Conservation (phyloP, 2,113 vertebrate genomes). For the Calidris pygmaea region DNA sequence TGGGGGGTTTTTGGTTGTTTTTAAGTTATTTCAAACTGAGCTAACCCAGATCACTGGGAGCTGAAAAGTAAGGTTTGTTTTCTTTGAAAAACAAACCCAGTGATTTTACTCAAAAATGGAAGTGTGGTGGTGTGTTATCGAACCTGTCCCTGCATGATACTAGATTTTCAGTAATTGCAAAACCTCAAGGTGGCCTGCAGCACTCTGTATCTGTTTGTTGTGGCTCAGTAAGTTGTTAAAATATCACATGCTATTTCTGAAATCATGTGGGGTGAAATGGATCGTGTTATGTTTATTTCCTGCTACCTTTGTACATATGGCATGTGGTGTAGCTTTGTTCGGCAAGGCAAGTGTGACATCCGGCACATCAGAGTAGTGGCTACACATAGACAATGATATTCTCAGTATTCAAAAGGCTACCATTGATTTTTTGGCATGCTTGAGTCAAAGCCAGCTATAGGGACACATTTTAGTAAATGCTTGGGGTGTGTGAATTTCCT, state of each 20-base stretch:
- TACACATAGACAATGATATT: neutral
- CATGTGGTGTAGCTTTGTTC: neutral
- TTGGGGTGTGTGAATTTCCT: slow-evolving; percentile 39
- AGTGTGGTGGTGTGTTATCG: fast-evolving
- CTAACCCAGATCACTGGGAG: neutral
- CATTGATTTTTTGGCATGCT: neutral
- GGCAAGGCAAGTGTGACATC: neutral
- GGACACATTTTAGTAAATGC: neutral
- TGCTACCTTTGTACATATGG: neutral
- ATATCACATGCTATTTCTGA: neutral
- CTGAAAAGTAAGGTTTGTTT: neutral
- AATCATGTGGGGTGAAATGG: neutral
- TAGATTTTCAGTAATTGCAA: neutral
- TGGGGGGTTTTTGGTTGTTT: neutral
- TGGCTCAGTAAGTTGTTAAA: neutral
- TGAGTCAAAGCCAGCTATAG: neutral
- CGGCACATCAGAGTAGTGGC: neutral
- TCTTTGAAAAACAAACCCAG: neutral
- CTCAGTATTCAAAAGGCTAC: slow-evolving; percentile 4
- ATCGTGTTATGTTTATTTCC: neutral
- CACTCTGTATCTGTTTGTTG: neutral
- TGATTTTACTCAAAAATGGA: neutral
- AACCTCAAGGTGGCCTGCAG: neutral
- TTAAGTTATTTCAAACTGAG: neutral
- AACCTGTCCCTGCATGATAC: neutral